A percentile compares a stretch with the other conserved stretches of the same genome.
phyloP scores from a whole-genome alignment of 2,797 vertebrate species.

The Alectoris magna region DNA sequence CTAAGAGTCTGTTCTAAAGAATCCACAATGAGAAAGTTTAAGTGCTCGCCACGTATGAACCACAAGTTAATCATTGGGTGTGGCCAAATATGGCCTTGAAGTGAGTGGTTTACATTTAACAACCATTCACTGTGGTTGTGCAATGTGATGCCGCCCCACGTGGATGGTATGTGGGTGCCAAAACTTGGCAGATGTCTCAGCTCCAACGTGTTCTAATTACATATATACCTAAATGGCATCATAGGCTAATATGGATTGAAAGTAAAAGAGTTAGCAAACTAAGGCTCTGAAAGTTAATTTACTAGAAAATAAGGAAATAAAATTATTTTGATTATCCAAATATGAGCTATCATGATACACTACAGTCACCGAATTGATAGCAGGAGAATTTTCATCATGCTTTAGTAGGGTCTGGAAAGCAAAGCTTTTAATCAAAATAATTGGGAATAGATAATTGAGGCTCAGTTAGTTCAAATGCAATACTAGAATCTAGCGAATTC shows the following conservation, averaged over 20 bases:
- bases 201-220: neutral
- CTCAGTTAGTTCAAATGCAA: neutral
- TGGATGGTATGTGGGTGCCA: neutral
- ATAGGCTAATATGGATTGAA: neutral
- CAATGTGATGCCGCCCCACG: neutral
- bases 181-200: neutral
- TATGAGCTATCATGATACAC: neutral
- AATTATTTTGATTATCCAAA: neutral
- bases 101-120: neutral
- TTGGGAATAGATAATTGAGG: neutral
- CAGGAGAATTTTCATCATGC: neutral
- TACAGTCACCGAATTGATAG: neutral
- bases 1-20: neutral
- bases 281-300: neutral
- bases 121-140: rapidly evolving
- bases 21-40: neutral
- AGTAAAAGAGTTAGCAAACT: neutral
- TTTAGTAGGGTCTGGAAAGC: neutral
- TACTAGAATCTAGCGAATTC: neutral
- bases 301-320: neutral
- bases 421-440: neutral
- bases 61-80: neutral
- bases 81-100: neutral
- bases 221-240: neutral
- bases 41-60: neutral